Conservation (phyloP, 2,797 vertebrate genomes). For the Brachyrhaphis roseni region DNA sequence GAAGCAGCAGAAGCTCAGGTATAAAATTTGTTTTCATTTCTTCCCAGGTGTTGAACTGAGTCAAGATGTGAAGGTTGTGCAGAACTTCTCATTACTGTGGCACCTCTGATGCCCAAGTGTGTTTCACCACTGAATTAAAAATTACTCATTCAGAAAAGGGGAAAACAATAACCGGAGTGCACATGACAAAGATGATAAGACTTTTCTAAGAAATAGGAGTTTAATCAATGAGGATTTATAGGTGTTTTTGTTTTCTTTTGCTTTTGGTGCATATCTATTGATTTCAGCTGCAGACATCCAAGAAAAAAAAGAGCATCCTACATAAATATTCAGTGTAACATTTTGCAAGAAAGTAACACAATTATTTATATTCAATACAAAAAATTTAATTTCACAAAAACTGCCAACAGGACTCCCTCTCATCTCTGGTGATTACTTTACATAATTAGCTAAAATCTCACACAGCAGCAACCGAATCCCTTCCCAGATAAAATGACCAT, state of each 20-base stretch:
- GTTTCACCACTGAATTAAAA: conserved; percentile 11
- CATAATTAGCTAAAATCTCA: conserved; percentile 36
- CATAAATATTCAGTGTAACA: background rate
- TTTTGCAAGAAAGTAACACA: background rate
- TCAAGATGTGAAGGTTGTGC: background rate
- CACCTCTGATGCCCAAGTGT: no score
- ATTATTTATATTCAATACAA: background rate
- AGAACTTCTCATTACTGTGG: background rate
- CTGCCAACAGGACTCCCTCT: background rate
- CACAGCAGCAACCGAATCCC: conserved; percentile 7
- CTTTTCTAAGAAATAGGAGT: conserved; percentile 29
- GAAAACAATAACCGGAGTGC: background rate
- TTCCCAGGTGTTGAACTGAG: conserved; percentile 22
- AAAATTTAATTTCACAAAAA: conserved; percentile 8
- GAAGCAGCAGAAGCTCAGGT: no score
- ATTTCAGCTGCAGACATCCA: background rate
- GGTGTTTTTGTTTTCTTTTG: conserved; percentile 5
- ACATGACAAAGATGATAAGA: conserved; percentile 22
- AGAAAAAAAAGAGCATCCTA: background rate
- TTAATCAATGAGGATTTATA: conserved; percentile 40
- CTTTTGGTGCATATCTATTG: conserved; percentile 23
- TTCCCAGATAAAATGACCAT: conserved; percentile 46
- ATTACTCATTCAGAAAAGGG: conserved; percentile 44
- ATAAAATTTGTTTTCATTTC: conserved; percentile 7
- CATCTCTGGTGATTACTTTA: conserved; percentile 7